Conservation (phyloP, 1,140 invertebrate species). For the Bombus confusus region DNA sequence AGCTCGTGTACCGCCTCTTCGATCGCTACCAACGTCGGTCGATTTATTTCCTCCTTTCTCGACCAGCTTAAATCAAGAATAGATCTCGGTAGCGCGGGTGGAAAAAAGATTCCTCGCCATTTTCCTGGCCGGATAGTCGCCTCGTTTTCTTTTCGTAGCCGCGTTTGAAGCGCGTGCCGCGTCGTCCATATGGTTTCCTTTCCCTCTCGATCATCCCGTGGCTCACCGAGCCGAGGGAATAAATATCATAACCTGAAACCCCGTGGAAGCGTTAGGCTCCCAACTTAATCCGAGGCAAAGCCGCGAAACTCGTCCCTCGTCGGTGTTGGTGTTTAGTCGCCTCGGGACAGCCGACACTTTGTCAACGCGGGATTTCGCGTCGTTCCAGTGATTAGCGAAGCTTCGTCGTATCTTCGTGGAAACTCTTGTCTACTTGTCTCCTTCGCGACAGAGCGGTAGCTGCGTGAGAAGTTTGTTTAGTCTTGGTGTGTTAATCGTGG, state of each 20-base stretch:
- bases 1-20: not conserved
- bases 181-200: constrained; percentile 73
- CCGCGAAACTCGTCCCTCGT: constrained; percentile 22
- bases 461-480: not conserved
- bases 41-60: not conserved
- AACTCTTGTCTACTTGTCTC: not conserved
- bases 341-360: constrained; percentile 20
- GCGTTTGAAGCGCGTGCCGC: constrained; percentile 62
- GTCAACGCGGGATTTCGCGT: constrained; percentile 30
- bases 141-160: constrained; percentile 40
- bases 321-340: not conserved
- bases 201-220: constrained; percentile 45
- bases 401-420: not conserved
- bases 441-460: not conserved
- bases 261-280: constrained; percentile 54
- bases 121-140: not conserved
- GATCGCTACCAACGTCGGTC: not conserved
- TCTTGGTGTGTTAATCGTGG: not conserved
- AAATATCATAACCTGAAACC: constrained; percentile 67
- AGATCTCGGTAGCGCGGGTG: not conserved
- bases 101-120: constrained; percentile 3
- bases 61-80: constrained; percentile 18
- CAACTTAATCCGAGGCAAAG: constrained; percentile 48
- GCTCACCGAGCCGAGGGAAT: constrained; percentile 56
- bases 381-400: constrained; percentile 11